Percentiles rank a stretch among this genome's conserved stretches.
phyloP scores from a whole-genome alignment of 2,888 invertebrate species.

The Nasonia oneida region DNA sequence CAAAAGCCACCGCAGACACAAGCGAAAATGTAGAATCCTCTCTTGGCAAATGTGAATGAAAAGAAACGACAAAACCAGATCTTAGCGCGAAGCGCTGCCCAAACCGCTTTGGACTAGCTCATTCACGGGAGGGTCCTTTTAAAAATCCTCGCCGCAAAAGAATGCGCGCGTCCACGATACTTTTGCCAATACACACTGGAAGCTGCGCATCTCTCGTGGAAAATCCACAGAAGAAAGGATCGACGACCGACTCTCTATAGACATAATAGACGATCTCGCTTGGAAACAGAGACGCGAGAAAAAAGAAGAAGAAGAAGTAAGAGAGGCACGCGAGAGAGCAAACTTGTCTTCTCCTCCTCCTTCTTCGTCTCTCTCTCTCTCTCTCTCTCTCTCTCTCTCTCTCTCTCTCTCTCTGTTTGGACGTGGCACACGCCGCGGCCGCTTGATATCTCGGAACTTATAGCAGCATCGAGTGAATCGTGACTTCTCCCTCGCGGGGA shows the following conservation, averaged over 20 bases:
- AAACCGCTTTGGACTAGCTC: background rate
- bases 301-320: background rate
- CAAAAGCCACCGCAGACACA: background rate
- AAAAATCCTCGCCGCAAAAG: background rate
- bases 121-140: background rate
- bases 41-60: background rate
- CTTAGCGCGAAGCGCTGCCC: background rate
- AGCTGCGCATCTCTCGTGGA: background rate
- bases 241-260: background rate
- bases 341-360: conserved; percentile 1
- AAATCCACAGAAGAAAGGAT: background rate
- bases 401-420: background rate
- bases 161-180: background rate
- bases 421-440: conserved; percentile 35
- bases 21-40: background rate
- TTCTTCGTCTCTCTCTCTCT: background rate
- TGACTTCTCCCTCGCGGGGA: background rate
- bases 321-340: background rate
- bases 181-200: background rate
- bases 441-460: conserved; percentile 22
- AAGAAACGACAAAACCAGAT: background rate
- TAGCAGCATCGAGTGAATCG: background rate
- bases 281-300: background rate
- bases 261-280: background rate
- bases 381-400: no score